Evolutionary conservation across 2,797 vertebrate species (phyloP).

Genomic region (Vireo griseus): DNA sequence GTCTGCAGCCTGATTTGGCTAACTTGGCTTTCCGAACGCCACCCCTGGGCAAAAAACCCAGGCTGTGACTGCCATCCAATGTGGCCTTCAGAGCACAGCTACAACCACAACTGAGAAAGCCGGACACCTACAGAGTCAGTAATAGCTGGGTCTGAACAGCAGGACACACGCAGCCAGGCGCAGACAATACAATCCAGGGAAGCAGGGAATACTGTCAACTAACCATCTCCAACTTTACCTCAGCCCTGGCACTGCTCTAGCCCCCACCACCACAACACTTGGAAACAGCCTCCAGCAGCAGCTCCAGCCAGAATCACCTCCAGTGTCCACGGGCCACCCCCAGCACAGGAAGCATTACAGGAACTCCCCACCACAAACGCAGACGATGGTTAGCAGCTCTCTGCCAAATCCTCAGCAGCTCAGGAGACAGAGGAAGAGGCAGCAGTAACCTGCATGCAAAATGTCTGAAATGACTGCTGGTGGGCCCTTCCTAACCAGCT

Average conservation of each 20-base stretch:
- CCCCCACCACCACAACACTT: background rate
- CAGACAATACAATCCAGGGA: background rate
- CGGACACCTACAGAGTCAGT: background rate
- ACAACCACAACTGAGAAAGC: constrained; percentile 30
- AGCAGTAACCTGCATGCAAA: background rate
- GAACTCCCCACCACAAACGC: background rate
- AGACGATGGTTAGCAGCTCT: constrained; percentile 22
- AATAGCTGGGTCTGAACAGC: constrained; percentile 10
- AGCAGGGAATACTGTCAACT: background rate
- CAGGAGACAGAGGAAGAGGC: background rate
- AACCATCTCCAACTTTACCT: background rate
- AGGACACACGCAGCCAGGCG: background rate
- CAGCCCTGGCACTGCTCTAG: background rate
- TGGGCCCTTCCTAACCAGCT: background rate
- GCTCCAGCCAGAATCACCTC: background rate
- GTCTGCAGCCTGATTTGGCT: constrained; percentile 41
- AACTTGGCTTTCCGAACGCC: background rate
- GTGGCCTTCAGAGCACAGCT: constrained; percentile 1
- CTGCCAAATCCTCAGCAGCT: constrained; percentile 10
- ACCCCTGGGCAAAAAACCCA: constrained; percentile 46
- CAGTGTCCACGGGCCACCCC: background rate
- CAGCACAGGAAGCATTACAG: background rate
- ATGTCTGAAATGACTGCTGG: background rate
- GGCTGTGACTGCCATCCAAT: constrained; percentile 8
- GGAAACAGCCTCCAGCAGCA: background rate